Percentiles rank a stretch among this genome's conserved stretches.
Conservation (phyloP, 1,140 invertebrate species). For the Steinernema khuongi region DNA sequence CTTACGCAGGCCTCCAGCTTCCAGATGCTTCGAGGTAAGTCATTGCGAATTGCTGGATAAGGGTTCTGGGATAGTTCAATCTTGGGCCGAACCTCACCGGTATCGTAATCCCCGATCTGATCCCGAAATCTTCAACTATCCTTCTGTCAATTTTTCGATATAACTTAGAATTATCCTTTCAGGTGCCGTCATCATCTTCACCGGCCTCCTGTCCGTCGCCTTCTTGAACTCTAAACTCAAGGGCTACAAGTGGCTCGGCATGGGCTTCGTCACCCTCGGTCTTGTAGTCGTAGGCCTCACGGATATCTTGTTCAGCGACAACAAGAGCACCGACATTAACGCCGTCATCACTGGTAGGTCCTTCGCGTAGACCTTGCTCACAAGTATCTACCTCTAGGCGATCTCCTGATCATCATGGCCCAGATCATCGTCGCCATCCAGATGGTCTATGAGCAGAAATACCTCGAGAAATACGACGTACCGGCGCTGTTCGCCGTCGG, state of each 20-base stretch:
- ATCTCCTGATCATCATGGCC: slow-evolving; percentile 82
- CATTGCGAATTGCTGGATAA: slow-evolving; percentile 11
- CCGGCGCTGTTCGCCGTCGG: slow-evolving; percentile 75
- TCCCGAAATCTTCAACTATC: slow-evolving; percentile 11
- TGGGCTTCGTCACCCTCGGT: slow-evolving; percentile 73
- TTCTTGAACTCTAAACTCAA: slow-evolving; percentile 70
- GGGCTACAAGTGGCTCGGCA: slow-evolving; percentile 75
- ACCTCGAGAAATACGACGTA: slow-evolving; percentile 73
- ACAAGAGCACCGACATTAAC: slow-evolving; percentile 66
- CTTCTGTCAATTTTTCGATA: too few relatives aligned
- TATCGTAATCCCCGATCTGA: slow-evolving; percentile 8
- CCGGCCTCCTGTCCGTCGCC: slow-evolving; percentile 79
- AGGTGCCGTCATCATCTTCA: slow-evolving; percentile 87
- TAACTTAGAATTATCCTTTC: slow-evolving; percentile 36
- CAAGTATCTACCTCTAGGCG: slow-evolving; percentile 65
- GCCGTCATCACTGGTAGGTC: slow-evolving; percentile 71
- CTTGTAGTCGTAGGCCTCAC: slow-evolving; percentile 75
- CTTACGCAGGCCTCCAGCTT: slow-evolving; percentile 88
- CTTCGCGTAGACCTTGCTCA: background rate
- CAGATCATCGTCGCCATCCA: slow-evolving; percentile 76
- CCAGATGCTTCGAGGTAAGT: slow-evolving; percentile 83
- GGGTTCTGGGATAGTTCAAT: background rate
- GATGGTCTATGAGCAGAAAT: slow-evolving; percentile 91
- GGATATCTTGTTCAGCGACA: slow-evolving; percentile 66
- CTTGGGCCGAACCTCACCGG: background rate